Conservation (phyloP, 1,140 invertebrate species). For the Drosophila hydei region DNA sequence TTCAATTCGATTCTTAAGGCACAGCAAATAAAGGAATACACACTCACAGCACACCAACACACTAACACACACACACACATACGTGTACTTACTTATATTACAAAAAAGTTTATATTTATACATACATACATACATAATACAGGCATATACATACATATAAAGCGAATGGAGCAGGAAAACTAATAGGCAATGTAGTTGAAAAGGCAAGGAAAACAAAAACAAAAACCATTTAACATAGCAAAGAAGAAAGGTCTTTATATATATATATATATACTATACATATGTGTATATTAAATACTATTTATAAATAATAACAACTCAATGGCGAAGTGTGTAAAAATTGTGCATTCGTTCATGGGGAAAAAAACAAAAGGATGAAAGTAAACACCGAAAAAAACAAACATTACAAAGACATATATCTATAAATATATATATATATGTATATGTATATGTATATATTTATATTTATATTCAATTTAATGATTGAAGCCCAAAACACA, state of each 20-base stretch:
- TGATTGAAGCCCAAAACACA: conserved; percentile 62
- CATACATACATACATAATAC: conserved; percentile 44
- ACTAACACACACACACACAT: conserved; percentile 10
- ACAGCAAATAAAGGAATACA: conserved; percentile 9
- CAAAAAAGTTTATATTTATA: too few relatives aligned
- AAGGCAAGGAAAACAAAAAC: conserved; percentile 33
- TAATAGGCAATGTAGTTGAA: conserved; percentile 75
- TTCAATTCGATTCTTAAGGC: conserved; percentile 8
- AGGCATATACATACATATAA: conserved; percentile 45
- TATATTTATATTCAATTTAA: conserved; percentile 67
- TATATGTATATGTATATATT: conserved; percentile 31
- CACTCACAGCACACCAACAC: too few relatives aligned
- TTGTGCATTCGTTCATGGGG: conserved; percentile 76
- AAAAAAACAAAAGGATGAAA: conserved; percentile 79
- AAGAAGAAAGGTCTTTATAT: conserved; percentile 59
- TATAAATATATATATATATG: conserved; percentile 32
- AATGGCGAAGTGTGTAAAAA: conserved; percentile 81
- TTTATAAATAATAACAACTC: conserved; percentile 71
- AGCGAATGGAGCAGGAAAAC: conserved; percentile 43
- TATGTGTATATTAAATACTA: conserved; percentile 77
- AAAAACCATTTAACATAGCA: conserved; percentile 67
- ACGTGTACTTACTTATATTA: too few relatives aligned
- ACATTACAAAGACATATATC: conserved; percentile 66
- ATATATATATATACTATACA: conserved; percentile 66
- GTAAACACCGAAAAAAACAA: conserved; percentile 76